Percentiles rank a stretch among this genome's conserved stretches.
These are phyloP conservation scores for Plectrocnemia conspersa DNA, from an alignment of 1,140 invertebrate species.

Conservation along the genomic window DNA sequence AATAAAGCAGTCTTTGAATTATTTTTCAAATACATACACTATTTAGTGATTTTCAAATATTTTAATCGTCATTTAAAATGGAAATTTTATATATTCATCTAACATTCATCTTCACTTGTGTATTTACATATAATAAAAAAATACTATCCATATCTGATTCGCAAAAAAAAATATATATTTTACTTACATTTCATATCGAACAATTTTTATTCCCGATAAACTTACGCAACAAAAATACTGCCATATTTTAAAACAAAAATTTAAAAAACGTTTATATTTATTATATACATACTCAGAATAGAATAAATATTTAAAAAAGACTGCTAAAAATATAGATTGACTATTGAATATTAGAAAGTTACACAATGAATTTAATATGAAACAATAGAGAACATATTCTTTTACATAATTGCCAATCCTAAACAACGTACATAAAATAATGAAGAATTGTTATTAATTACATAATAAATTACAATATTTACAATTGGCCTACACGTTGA, in stretches of 20 bases:
- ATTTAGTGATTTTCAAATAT: slow-evolving; percentile 21
- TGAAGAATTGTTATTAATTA: slow-evolving; percentile 33
- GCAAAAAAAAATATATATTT: slow-evolving; percentile 31
- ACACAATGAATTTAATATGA: too few species aligned
- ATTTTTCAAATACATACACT: slow-evolving; percentile 13
- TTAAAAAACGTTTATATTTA: too few species aligned
- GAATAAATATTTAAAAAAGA: too few species aligned
- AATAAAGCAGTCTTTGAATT: slow-evolving; percentile 21
- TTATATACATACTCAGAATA: too few species aligned
- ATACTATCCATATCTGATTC: slow-evolving; percentile 35
- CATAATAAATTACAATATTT: slow-evolving; percentile 37
- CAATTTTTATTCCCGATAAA: slow-evolving; percentile 10
- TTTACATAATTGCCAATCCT: too few species aligned
- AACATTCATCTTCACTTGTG: slow-evolving; percentile 25
- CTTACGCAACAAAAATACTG: neutral
- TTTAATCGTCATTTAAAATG: slow-evolving; percentile 28
- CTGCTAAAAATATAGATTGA: too few species aligned
- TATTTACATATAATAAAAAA: slow-evolving; percentile 36
- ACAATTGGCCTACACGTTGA: slow-evolving; percentile 25
- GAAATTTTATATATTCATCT: slow-evolving; percentile 32
- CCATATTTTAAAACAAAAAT: too few species aligned
- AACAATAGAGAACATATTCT: too few species aligned
- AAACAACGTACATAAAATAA: too few species aligned
- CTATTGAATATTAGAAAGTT: too few species aligned
- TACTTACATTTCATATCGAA: slow-evolving; percentile 11